Evolutionary conservation across 2,888 invertebrate genomes (phyloP).

Genomic region (Chironomus tentans): DNA sequence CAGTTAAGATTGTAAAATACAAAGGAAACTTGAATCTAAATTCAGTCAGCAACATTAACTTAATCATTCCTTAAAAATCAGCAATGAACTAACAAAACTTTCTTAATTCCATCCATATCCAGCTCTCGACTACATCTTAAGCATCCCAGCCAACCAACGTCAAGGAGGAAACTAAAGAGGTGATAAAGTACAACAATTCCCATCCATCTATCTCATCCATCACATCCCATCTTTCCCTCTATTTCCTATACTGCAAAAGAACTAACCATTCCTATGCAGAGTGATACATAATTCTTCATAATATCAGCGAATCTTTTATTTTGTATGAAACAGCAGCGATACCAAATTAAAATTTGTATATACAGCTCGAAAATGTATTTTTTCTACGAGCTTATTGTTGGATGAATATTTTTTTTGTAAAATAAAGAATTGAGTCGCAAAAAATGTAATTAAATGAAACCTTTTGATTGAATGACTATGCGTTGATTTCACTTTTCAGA

Average conservation of each 20-base stretch:
- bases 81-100: too few species aligned
- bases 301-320: too few species aligned
- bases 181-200: background rate
- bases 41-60: too few species aligned
- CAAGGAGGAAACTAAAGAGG: background rate
- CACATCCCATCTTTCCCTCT: background rate
- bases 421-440: background rate
- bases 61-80: too few species aligned
- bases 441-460: background rate
- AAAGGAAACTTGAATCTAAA: too few species aligned
- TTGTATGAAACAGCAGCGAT: conserved; percentile 6
- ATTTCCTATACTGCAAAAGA: background rate
- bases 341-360: background rate
- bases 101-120: background rate
- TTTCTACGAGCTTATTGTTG: background rate
- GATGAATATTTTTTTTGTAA: background rate
- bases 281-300: too few species aligned
- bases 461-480: background rate
- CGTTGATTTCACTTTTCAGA: too few species aligned
- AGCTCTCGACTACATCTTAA: conserved; percentile 60
- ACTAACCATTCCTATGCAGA: too few species aligned
- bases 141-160: conserved; percentile 49
- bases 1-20: too few species aligned
- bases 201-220: background rate
- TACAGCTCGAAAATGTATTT: background rate